phyloP scores from a whole-genome alignment of 2,888 invertebrate species.

The Caenorhabditis imperialis region DNA sequence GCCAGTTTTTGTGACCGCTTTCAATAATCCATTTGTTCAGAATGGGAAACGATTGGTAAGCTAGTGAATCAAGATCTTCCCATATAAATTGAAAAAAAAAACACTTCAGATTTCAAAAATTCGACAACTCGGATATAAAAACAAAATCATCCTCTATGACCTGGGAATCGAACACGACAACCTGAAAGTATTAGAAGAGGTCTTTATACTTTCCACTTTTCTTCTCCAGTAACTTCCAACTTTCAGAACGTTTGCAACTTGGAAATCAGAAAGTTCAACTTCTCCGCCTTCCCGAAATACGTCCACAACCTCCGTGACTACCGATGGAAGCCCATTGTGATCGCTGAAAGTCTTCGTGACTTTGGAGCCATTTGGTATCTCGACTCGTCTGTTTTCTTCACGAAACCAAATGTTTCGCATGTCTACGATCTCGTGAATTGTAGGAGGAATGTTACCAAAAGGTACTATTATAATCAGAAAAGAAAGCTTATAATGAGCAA shows the following conservation, averaged over 20 bases:
- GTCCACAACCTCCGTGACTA: conserved; percentile 48
- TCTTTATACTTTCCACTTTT: neutral
- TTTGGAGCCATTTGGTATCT: conserved; percentile 78
- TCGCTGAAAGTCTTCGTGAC: conserved; percentile 74
- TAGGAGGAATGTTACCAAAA: conserved; percentile 58
- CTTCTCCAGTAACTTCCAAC: neutral
- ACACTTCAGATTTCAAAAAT: conserved; percentile 42
- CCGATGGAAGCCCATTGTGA: conserved; percentile 71
- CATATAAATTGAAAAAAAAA: neutral
- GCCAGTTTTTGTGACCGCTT: conserved; percentile 60
- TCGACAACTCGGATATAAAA: conserved; percentile 19
- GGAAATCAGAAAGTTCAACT: conserved; percentile 62
- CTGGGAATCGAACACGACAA: conserved; percentile 16
- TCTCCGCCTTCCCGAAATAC: conserved; percentile 51
- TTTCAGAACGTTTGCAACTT: conserved; percentile 62
- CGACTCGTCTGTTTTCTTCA: conserved; percentile 74
- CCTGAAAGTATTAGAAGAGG: conserved; percentile 7
- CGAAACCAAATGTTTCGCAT: conserved; percentile 72
- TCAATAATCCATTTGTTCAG: conserved; percentile 18
- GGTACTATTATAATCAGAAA: no score
- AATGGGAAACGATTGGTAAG: conserved; percentile 37
- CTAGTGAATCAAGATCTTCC: neutral
- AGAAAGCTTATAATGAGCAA: no score
- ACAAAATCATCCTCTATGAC: conserved; percentile 37
- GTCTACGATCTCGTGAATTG: conserved; percentile 68